Evolutionary conservation across 2,888 invertebrate species (phyloP), one percentile per base, ranked within the genome.

Genomic region (Sarcophaga caerulescens): DNA sequence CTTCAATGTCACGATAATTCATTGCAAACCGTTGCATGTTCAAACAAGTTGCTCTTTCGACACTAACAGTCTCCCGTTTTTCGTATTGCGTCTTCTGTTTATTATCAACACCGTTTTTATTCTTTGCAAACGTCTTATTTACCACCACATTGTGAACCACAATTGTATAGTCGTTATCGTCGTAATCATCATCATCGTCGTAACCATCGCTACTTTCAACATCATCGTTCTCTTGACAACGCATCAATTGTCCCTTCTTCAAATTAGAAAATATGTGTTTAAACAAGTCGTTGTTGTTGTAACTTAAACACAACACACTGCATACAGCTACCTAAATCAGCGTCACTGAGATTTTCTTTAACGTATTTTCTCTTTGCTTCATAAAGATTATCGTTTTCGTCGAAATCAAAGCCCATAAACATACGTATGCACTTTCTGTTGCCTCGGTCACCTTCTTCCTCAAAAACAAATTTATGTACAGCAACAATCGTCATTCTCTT

Each of bases 1-100:
- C 81, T 59, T 83, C 85, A 63, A 87, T 75, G 47, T 82, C 68
- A 44, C 11, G 77, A 62, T 47, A 85, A 21, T 44, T 74, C 19
- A 62, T 45, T 68, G 68, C 68, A 47, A 68, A 68, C 4, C 68
- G 45, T 45, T 68, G 68, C 68, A 68, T 68, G 47, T 68, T 68
- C 1, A 47, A 21, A 68, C 68, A 47, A 5, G 68, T 25, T 21
- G 21, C 12, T 21, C 47, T 68, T 19, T 44, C 66, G n/a, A 44
- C 44, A 35, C 10, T 35, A 35, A 35, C 35, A 35, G 10, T 25
- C 25, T 6, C 25, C 25, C 25, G 35, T 66, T 14, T 17, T 66
- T 21, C 44, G 5, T 66, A 35, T 35, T 35, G 8, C 25, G 14
- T 8, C 21, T 63, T 25, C 17, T 63, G 12, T 11, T 11, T 44